Base-by-base conservation (phyloP, 2,888 invertebrate species). In the Parelbella ahira region DNA sequence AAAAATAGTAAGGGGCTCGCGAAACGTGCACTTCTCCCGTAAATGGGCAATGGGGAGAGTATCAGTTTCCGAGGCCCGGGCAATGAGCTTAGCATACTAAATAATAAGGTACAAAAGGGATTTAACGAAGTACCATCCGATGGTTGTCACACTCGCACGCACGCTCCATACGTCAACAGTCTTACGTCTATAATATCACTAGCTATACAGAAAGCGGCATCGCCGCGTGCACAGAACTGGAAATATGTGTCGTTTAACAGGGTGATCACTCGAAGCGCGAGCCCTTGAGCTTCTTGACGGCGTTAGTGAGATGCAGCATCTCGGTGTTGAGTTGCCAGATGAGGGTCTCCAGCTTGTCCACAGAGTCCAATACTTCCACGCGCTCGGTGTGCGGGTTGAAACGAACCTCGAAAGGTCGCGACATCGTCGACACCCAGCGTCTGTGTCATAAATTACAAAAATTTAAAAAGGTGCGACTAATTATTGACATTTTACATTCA, bases 321-420 rank as follows among this genome's bases (percentile, higher is more conserved):
- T 97, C 96, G 18, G 94, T 93, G 83, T 95, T 95, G 58, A 97
- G 89, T 78, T 96, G 95, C 62, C 93, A 90, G 56, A 96, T 91
- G 56, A 96, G 90, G 30, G 92, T 91, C 71, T 96, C 95, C 70
- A 97, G 88, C 77, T 95, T 94, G 58, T 96, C 94, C 0, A 97
- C 95, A 37, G 95, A 94, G 88, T 99, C 98, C 43, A 99, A 89
- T 8, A 98, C 93, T 72, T 99, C 98, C 29, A 99, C 95, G 48
- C 94, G 92, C 75, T 98, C 97, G 20, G 99, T 99, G 89, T 98
- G 98, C n/a, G 99, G 96, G 83, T 97, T 95, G 91, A 96, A 99
- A 54, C 97, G 92, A 43, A 99, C 96, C 79, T 98, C 97, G 90
- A 98, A 99, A 2, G 98, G 97, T 61, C 99, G 92, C 43, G 96